Evolutionary conservation across 2,888 invertebrate genomes (phyloP).

Genomic region (Acanthosoma haemorrhoidale): DNA sequence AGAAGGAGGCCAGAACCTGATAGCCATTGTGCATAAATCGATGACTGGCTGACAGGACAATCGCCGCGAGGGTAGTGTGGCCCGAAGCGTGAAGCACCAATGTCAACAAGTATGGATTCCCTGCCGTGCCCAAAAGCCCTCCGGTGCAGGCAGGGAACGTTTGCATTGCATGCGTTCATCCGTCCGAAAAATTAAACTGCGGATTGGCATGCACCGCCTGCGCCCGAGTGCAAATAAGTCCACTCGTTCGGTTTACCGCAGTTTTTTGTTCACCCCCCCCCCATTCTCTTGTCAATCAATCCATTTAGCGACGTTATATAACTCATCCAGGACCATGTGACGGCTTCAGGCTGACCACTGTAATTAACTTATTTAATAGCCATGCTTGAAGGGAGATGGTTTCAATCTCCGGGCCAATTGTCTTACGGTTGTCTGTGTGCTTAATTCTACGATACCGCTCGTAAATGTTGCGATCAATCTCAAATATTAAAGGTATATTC

Average conservation of each 20-base stretch:
- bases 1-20: too few relatives aligned
- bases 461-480: too few relatives aligned
- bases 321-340: too few relatives aligned
- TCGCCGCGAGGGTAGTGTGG: not conserved
- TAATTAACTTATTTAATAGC: too few relatives aligned
- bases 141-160: slow-evolving; percentile 8
- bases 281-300: not conserved
- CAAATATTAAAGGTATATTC: too few relatives aligned
- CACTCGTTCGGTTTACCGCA: not conserved
- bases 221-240: slow-evolving; percentile 5
- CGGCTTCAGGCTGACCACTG: not conserved
- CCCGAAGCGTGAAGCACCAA: not conserved
- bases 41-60: not conserved
- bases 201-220: slow-evolving; percentile 3
- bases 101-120: slow-evolving; percentile 11
- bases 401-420: too few relatives aligned
- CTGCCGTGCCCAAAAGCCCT: not conserved
- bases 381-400: too few relatives aligned
- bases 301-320: not conserved
- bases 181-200: slow-evolving; percentile 2
- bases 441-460: too few relatives aligned
- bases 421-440: too few relatives aligned
- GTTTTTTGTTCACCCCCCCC: not conserved
- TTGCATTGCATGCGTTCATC: slow-evolving; percentile 7
- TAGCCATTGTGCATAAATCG: not conserved